These are phyloP conservation scores for Oncorhynchus mykiss DNA, from an alignment of 2,113 vertebrate species.

Conservation along the genomic window DNA sequence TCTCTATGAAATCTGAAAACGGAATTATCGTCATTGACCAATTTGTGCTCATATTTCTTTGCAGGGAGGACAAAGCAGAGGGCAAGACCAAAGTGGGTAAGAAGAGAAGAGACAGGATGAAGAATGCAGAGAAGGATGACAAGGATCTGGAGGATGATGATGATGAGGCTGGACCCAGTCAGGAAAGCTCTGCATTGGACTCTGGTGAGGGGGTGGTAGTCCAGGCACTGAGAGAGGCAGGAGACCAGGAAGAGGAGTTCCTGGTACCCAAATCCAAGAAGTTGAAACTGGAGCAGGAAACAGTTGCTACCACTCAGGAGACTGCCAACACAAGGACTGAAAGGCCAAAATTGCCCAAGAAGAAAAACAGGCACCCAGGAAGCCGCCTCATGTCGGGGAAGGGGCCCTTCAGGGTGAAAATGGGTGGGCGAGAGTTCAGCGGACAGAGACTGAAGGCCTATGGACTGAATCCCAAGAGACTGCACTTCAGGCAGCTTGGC, in stretches of 20 bases:
- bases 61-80: conserved; percentile 54
- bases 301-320: neutral
- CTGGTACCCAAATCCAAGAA: conserved; percentile 65
- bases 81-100: conserved; percentile 63
- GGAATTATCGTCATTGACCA: neutral
- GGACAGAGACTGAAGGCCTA: conserved; percentile 82
- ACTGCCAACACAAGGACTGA: conserved; percentile 39
- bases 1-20: neutral
- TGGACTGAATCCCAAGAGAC: conserved; percentile 84
- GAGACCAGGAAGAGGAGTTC: conserved; percentile 44
- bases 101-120: conserved; percentile 56
- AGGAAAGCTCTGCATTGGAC: neutral
- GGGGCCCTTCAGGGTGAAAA: conserved; percentile 59
- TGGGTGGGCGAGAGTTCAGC: conserved; percentile 81
- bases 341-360: conserved; percentile 52
- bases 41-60: neutral
- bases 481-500: conserved; percentile 81
- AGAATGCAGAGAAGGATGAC: conserved; percentile 25
- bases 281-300: conserved; percentile 39
- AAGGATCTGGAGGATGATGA: neutral
- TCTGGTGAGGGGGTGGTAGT: conserved; percentile 3
- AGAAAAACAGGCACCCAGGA: conserved; percentile 49
- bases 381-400: conserved; percentile 50
- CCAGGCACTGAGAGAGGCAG: conserved; percentile 23
- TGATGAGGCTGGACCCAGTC: neutral